A percentile compares a stretch with the other conserved stretches of the same genome.
These are phyloP conservation scores for Drosophila stalkeri DNA, from an alignment of 2,888 invertebrate species.

Conservation along the genomic window DNA sequence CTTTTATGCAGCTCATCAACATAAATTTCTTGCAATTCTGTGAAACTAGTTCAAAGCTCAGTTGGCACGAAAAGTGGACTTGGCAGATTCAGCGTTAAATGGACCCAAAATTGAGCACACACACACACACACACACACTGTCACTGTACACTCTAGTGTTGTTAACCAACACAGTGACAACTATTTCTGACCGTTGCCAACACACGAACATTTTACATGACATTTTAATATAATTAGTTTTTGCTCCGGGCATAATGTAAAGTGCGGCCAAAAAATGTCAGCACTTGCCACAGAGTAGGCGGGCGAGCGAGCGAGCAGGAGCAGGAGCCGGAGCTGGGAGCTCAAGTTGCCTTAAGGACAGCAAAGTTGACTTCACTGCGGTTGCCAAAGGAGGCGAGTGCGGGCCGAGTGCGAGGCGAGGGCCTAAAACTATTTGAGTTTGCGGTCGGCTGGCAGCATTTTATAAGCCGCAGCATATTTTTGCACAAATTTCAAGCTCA, in stretches of 20 bases:
- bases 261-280: slow-evolving; percentile 76
- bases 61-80: slow-evolving; percentile 49
- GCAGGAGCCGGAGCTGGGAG: slow-evolving; percentile 1
- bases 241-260: slow-evolving; percentile 74
- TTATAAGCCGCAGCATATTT: slow-evolving; percentile 76
- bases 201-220: slow-evolving; percentile 72
- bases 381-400: slow-evolving; percentile 26
- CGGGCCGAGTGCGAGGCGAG: slow-evolving; percentile 7
- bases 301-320: neutral
- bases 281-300: slow-evolving; percentile 47
- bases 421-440: slow-evolving; percentile 69
- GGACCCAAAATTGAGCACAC: slow-evolving; percentile 45
- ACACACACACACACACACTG: neutral
- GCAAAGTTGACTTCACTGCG: slow-evolving; percentile 69
- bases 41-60: slow-evolving; percentile 23
- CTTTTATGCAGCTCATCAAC: slow-evolving; percentile 41
- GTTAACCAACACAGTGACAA: slow-evolving; percentile 60
- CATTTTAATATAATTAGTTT: slow-evolving; percentile 79
- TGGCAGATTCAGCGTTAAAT: slow-evolving; percentile 72
- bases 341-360: slow-evolving; percentile 55
- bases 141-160: slow-evolving; percentile 27
- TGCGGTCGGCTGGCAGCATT: slow-evolving; percentile 64
- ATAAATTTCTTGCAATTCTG: slow-evolving; percentile 48
- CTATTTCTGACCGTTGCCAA: slow-evolving; percentile 68
- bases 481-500: slow-evolving; percentile 67